Percentiles rank a stretch among this genome's conserved stretches.
Conservation (phyloP, 2,113 vertebrate species). For the Puffinus mauretanicus region DNA sequence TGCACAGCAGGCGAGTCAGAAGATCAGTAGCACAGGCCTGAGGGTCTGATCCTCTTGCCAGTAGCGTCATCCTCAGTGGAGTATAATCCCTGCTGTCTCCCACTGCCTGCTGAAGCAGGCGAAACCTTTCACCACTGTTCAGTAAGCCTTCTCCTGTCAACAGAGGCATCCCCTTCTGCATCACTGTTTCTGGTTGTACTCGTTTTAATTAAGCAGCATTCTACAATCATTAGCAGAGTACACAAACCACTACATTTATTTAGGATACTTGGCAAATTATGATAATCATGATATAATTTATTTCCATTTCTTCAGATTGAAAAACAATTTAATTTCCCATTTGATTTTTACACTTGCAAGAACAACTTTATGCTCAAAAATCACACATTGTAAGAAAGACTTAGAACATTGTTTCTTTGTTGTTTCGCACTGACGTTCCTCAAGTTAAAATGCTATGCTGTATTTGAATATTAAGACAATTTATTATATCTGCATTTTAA, state of each 20-base stretch:
- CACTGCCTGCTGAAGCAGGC: background rate
- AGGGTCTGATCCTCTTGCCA: background rate
- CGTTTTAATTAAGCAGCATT: background rate
- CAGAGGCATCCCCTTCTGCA: background rate
- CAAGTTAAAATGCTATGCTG: background rate
- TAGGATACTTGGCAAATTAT: background rate
- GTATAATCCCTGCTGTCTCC: background rate
- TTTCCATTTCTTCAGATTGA: background rate
- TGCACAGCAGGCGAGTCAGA: background rate
- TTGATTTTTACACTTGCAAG: background rate
- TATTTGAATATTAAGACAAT: background rate
- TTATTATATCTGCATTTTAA: background rate
- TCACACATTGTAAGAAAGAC: background rate
- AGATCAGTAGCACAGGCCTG: background rate
- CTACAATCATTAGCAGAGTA: no score
- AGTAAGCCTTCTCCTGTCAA: background rate
- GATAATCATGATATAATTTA: background rate
- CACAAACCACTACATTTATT: background rate
- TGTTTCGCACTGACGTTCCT: background rate
- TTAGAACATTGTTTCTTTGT: background rate
- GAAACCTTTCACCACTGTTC: background rate
- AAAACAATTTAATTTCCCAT: background rate
- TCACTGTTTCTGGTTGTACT: rapidly evolving
- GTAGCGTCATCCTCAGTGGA: rapidly evolving
- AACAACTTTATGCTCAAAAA: background rate